These are phyloP conservation scores for Cerastis leucographa DNA, from an alignment of 2,888 invertebrate species.

Conservation along the genomic window DNA sequence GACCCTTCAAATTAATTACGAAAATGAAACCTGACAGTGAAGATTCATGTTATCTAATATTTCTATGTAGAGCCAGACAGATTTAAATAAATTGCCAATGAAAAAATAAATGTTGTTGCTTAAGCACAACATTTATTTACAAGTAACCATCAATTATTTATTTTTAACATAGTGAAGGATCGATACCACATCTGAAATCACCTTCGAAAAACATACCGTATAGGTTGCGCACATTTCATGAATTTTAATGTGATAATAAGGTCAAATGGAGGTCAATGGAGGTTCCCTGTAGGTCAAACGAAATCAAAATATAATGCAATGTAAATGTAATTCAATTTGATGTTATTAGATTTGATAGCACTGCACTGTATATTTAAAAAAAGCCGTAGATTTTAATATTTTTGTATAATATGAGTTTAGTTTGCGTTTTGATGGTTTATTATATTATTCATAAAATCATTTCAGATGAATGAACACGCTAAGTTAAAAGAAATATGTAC, in stretches of 20 bases:
- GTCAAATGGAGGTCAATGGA: conserved; percentile 28
- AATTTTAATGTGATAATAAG: conserved; percentile 40
- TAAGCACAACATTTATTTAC: conserved; percentile 28
- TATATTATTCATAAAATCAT: conserved; percentile 5
- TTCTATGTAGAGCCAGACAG: conserved; percentile 17
- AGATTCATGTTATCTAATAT: conserved; percentile 33
- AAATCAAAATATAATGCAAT: conserved; percentile 28
- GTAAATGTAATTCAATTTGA: conserved; percentile 28
- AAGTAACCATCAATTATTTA: conserved; percentile 12
- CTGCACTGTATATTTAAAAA: conserved; percentile 4
- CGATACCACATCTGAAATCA: conserved; percentile 21
- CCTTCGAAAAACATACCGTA: conserved; percentile 9
- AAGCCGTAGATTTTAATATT: not conserved
- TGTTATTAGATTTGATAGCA: conserved; percentile 31
- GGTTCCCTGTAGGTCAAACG: conserved; percentile 25
- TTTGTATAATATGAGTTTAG: not conserved
- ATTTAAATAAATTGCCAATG: conserved; percentile 33
- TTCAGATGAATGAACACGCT: not conserved
- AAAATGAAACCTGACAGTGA: conserved; percentile 41
- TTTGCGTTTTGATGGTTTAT: conserved; percentile 16
- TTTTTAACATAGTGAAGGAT: conserved; percentile 26
- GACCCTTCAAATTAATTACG: conserved; percentile 20
- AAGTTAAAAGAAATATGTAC: not conserved
- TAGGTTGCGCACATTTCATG: conserved; percentile 17
- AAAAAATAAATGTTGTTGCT: conserved; percentile 29